phyloP scores from a whole-genome alignment of 2,797 vertebrate species.

The Amazona finschi region DNA sequence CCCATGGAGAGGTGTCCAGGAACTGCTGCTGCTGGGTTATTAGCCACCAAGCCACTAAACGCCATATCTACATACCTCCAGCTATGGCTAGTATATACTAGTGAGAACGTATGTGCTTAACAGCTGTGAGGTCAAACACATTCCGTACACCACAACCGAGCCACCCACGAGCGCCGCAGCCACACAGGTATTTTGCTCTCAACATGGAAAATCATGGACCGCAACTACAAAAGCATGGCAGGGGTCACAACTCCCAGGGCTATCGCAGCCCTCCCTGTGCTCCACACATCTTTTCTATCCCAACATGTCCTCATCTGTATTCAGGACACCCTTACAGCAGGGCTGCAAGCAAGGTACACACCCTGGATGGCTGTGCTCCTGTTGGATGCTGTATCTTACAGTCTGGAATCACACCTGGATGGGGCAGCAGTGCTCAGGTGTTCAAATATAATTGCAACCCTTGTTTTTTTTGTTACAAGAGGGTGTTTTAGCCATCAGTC shows the following conservation, averaged over 20 bases:
- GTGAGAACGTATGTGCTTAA: fast-evolving
- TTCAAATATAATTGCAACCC: fast-evolving
- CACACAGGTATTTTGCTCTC: not conserved
- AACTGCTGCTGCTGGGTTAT: not conserved
- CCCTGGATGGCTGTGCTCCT: not conserved
- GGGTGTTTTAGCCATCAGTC: not conserved
- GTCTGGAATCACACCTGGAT: not conserved
- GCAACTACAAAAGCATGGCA: not conserved
- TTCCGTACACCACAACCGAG: fast-evolving
- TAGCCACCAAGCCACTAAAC: not conserved
- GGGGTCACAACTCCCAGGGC: not conserved
- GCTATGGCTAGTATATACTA: not conserved
- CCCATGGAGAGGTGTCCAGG: not conserved
- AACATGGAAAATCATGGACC: not conserved
- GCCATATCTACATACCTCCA: not conserved
- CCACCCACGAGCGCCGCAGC: fast-evolving
- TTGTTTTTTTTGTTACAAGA: not conserved
- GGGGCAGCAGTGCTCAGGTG: fast-evolving
- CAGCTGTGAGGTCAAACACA: not conserved
- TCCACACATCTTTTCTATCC: fast-evolving
- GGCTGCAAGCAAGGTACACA: not conserved
- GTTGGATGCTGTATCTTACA: not conserved
- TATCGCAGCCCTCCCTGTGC: fast-evolving
- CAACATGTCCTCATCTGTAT: not conserved
- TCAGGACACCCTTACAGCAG: not conserved